These are phyloP conservation scores for Anas acuta DNA, from an alignment of 2,797 vertebrate species.

Conservation along the genomic window DNA sequence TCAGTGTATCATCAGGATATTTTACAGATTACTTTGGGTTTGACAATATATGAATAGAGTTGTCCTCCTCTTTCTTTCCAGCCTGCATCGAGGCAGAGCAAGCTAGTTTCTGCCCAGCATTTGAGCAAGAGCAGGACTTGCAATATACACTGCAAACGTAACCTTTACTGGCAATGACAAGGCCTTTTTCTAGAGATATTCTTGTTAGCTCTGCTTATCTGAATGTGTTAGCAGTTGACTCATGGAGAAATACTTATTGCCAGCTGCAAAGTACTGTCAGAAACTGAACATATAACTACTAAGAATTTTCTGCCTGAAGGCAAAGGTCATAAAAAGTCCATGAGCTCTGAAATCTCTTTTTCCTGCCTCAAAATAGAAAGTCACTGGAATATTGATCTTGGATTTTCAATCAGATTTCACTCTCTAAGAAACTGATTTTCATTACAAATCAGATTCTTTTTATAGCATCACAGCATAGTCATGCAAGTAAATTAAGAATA, in stretches of 20 bases:
- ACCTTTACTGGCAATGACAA: background rate
- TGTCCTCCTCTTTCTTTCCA: background rate
- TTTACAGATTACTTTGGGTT: background rate
- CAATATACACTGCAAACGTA: background rate
- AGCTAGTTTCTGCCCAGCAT: background rate
- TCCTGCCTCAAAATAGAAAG: background rate
- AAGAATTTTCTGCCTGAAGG: conserved; percentile 12
- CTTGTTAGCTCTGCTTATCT: conserved; percentile 4
- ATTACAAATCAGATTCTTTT: background rate
- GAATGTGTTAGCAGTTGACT: background rate
- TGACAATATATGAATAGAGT: background rate
- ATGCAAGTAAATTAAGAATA: background rate
- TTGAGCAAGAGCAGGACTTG: background rate
- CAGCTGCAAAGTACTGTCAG: background rate
- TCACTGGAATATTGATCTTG: background rate
- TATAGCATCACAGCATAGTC: background rate
- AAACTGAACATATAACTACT: background rate
- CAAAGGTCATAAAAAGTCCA: background rate
- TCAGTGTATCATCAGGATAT: background rate
- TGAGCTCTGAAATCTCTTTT: background rate
- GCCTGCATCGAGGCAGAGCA: background rate
- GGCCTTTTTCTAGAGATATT: background rate
- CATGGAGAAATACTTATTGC: background rate
- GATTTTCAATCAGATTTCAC: background rate
- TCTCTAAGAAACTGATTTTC: background rate